These are phyloP conservation scores for Mythimna albipuncta DNA, from an alignment of 2,888 invertebrate species.

Conservation along the genomic window DNA sequence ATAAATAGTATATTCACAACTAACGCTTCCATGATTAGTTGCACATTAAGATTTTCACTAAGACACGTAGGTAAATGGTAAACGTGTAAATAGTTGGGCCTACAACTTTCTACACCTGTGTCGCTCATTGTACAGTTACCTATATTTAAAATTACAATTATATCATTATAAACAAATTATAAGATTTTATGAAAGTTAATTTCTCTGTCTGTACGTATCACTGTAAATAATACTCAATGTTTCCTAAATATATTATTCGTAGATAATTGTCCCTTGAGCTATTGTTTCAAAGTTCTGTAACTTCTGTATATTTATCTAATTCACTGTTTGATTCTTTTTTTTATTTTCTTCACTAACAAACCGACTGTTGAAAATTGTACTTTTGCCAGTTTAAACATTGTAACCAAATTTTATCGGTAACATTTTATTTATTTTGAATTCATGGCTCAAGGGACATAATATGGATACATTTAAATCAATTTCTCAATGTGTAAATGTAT, in stretches of 20 bases:
- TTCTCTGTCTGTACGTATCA: conserved; percentile 61
- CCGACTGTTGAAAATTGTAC: not conserved
- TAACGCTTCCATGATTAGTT: conserved; percentile 23
- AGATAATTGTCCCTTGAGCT: conserved; percentile 51
- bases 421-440: conserved; percentile 28
- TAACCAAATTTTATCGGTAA: not conserved
- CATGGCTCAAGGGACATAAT: conserved; percentile 49
- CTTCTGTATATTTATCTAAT: not conserved
- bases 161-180: conserved; percentile 60
- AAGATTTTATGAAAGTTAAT: conserved; percentile 65
- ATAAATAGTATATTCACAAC: not conserved
- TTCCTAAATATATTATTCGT: conserved; percentile 59
- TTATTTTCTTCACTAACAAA: not conserved
- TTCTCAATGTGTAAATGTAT: conserved; percentile 54
- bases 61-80: conserved; percentile 74
- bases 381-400: not conserved
- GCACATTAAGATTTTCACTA: conserved; percentile 66
- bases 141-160: conserved; percentile 68
- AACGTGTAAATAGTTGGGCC: conserved; percentile 83
- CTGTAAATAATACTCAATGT: conserved; percentile 66
- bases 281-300: conserved; percentile 31
- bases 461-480: conserved; percentile 49
- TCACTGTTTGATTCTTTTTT: not conserved
- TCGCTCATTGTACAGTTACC: conserved; percentile 86
- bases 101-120: conserved; percentile 86